These are phyloP conservation scores for Limonius californicus DNA, from an alignment of 1,140 invertebrate genomes.

Conservation along the genomic window DNA sequence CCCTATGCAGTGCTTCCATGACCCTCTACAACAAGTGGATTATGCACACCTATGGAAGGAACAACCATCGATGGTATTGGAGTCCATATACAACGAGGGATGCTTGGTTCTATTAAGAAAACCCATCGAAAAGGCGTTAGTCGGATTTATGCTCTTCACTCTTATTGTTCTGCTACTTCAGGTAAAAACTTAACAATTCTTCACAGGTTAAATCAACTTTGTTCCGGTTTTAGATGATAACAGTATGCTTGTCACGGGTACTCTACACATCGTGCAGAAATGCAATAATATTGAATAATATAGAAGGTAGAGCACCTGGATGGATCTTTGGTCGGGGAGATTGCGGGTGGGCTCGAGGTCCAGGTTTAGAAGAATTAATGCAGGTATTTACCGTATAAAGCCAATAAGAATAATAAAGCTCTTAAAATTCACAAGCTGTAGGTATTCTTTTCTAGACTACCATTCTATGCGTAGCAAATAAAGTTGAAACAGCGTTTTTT, in stretches of 20 bases:
- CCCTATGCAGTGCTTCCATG: constrained; percentile 44
- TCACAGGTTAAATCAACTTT: too few relatives aligned
- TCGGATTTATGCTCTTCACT: constrained; percentile 19
- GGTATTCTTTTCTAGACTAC: neutral
- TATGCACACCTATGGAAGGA: constrained; percentile 40
- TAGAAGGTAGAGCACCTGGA: constrained; percentile 39
- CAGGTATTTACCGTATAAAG: constrained; percentile 15
- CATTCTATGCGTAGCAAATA: too few relatives aligned
- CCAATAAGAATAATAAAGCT: too few relatives aligned
- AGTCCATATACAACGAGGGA: constrained; percentile 39
- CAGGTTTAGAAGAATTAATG: constrained; percentile 35
- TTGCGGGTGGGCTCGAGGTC: constrained; percentile 30
- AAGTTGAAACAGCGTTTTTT: neutral
- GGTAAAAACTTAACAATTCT: neutral
- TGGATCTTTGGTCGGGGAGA: constrained; percentile 40
- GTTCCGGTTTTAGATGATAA: constrained; percentile 16
- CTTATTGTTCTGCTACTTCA: constrained; percentile 23
- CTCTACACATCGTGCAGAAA: constrained; percentile 45
- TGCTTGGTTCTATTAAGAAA: constrained; percentile 37
- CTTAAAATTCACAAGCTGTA: neutral
- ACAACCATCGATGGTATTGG: constrained; percentile 31
- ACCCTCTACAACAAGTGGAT: constrained; percentile 42
- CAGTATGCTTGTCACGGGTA: constrained; percentile 32
- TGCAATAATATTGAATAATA: constrained; percentile 37
- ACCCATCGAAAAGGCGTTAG: constrained; percentile 31